Evolutionary conservation across 2,888 invertebrate species (phyloP).

Genomic region (Apodemia zela): DNA sequence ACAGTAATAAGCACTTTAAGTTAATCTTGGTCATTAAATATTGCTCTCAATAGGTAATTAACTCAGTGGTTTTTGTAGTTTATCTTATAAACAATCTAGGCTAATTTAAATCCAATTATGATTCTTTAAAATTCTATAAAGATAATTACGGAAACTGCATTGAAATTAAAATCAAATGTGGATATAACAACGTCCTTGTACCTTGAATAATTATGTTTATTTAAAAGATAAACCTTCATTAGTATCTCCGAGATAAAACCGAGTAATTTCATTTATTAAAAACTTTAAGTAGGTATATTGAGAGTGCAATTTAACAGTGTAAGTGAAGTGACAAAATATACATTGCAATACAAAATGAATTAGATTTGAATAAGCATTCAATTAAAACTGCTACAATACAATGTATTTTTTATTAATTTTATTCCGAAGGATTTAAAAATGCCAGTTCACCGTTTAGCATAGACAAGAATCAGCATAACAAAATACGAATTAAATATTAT

Average conservation of each 20-base stretch:
- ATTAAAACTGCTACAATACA: neutral
- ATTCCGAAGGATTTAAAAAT: neutral
- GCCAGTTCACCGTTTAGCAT: conserved; percentile 7
- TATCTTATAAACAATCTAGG: no score
- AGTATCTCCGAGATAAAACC: no score
- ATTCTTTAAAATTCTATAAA: neutral
- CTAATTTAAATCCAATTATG: conserved; percentile 4
- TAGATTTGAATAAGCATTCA: neutral
- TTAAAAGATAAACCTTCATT: no score
- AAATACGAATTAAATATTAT: conserved; percentile 3
- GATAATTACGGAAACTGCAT: conserved; percentile 1
- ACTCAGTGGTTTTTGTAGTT: no score
- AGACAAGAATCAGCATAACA: conserved; percentile 9
- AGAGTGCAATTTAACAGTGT: no score
- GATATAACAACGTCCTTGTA: neutral
- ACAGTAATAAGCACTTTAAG: no score
- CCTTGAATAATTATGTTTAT: neutral
- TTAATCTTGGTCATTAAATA: no score
- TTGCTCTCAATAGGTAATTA: no score
- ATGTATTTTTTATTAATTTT: conserved; percentile 12
- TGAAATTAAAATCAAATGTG: conserved; percentile 1
- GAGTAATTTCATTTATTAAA: no score
- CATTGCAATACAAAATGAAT: neutral
- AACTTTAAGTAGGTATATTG: no score
- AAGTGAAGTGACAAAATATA: no score